Evolutionary conservation across 2,113 vertebrate species (phyloP).

Genomic region (Cyprinodon brontotheroides): DNA sequence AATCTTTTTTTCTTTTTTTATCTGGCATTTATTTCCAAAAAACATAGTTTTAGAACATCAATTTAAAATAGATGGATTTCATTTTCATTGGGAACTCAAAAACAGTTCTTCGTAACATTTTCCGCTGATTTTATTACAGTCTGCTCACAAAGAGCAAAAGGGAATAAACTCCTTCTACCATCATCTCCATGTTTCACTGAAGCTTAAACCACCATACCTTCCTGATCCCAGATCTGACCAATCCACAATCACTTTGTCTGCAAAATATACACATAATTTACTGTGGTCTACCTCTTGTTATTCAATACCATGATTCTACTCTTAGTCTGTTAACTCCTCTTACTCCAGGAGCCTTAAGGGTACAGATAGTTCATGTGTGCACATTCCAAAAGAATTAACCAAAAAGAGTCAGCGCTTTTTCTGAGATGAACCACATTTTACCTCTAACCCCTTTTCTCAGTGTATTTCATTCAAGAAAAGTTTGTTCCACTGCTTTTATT

Average conservation of each 20-base stretch:
- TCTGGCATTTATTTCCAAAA: neutral
- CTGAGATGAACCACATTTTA: slow-evolving; percentile 57
- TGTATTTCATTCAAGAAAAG: slow-evolving; percentile 25
- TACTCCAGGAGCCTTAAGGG: slow-evolving; percentile 44
- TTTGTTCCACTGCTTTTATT: slow-evolving; percentile 18
- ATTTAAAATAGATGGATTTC: slow-evolving; percentile 12
- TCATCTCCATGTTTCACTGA: slow-evolving; percentile 39
- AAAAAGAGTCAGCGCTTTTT: slow-evolving; percentile 44
- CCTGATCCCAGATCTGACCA: slow-evolving; percentile 43
- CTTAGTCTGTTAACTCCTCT: slow-evolving; percentile 31
- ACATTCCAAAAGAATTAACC: slow-evolving; percentile 41
- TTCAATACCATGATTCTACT: slow-evolving; percentile 55
- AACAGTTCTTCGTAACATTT: slow-evolving; percentile 31
- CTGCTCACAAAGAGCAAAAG: slow-evolving; percentile 57
- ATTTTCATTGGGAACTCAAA: slow-evolving; percentile 48
- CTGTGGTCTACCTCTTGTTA: slow-evolving; percentile 55
- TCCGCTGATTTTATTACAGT: slow-evolving; percentile 40
- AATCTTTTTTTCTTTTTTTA: neutral
- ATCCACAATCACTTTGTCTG: slow-evolving; percentile 58
- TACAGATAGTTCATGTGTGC: slow-evolving; percentile 32
- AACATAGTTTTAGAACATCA: slow-evolving; percentile 13
- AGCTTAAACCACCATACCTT: slow-evolving; percentile 54
- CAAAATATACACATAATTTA: slow-evolving; percentile 62
- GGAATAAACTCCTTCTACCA: slow-evolving; percentile 50
- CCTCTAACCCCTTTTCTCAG: slow-evolving; percentile 29